A percentile compares a stretch with the other conserved stretches of the same genome.
Conservation (phyloP, 1,140 invertebrate genomes). For the Musca vetustissima region DNA sequence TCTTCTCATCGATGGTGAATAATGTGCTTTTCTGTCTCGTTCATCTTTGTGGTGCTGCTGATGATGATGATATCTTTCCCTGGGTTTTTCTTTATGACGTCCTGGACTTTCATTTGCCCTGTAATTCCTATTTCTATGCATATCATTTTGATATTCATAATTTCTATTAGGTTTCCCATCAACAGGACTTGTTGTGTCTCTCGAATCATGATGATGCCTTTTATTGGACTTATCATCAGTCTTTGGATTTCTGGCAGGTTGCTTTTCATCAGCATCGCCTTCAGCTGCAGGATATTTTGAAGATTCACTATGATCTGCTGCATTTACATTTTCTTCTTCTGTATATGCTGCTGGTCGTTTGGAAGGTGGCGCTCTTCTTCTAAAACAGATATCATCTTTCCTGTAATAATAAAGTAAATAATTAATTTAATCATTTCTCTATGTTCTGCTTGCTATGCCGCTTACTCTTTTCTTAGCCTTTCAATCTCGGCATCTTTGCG, state of each 20-base stretch:
- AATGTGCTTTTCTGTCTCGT: not conserved
- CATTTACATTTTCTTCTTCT: not conserved
- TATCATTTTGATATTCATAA: not conserved
- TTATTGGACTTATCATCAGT: not conserved
- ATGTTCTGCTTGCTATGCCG: not conserved
- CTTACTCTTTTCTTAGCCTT: conserved; percentile 48
- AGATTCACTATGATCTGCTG: not conserved
- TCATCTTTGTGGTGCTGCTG: not conserved
- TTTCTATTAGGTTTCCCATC: not conserved
- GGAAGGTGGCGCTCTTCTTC: conserved; percentile 11
- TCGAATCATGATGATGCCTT: not conserved
- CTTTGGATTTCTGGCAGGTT: not conserved
- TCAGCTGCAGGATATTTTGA: not conserved
- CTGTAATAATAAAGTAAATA: conserved; percentile 26
- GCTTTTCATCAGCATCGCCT: too few relatives aligned
- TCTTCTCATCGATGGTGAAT: not conserved
- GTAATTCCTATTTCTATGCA: not conserved
- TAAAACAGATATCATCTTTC: conserved; percentile 49
- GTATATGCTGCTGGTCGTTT: not conserved
- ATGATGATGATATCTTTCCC: not conserved
- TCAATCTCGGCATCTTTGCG: conserved; percentile 44
- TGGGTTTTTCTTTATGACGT: not conserved
- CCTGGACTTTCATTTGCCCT: too few relatives aligned
- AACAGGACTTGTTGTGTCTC: not conserved
- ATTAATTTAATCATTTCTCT: not conserved